Percentiles rank a stretch among this genome's conserved stretches.
Evolutionary conservation across 2,888 invertebrate species (phyloP).

Genomic region (Eristalis intricaria): DNA sequence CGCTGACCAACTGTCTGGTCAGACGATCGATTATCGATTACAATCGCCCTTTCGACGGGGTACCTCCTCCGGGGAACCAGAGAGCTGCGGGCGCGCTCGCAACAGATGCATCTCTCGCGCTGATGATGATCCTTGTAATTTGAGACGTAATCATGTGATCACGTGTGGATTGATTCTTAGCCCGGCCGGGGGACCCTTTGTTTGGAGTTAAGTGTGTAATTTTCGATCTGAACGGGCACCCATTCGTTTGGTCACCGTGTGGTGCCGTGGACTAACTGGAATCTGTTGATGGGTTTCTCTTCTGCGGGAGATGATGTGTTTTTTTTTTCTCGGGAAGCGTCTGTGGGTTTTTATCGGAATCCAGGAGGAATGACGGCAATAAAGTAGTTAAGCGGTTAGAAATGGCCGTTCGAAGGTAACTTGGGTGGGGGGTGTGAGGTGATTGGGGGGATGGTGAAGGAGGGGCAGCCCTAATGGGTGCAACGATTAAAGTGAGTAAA

Average conservation of each 20-base stretch:
- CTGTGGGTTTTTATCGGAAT: neutral
- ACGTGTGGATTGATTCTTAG: constrained; percentile 60
- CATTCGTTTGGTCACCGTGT: neutral
- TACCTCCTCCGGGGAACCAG: constrained; percentile 3
- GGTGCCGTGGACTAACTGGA: neutral
- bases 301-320: neutral
- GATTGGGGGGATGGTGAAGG: too few relatives aligned
- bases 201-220: constrained; percentile 45
- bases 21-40: constrained; percentile 70
- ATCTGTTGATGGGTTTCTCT: neutral
- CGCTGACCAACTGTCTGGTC: constrained; percentile 68
- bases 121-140: constrained; percentile 68
- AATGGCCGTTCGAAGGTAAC: neutral
- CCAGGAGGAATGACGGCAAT: neutral
- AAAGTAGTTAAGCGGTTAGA: neutral
- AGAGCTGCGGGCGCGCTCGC: constrained; percentile 29
- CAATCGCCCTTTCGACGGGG: constrained; percentile 41
- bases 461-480: neutral
- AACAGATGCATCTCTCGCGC: constrained; percentile 31
- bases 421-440: neutral
- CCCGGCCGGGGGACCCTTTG: constrained; percentile 50
- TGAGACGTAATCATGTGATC: constrained; percentile 64
- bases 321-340: neutral
- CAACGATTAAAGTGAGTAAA: neutral
- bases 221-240: constrained; percentile 52